phyloP scores from a whole-genome alignment of 2,888 invertebrate genomes.

The Lasius fuliginosus region DNA sequence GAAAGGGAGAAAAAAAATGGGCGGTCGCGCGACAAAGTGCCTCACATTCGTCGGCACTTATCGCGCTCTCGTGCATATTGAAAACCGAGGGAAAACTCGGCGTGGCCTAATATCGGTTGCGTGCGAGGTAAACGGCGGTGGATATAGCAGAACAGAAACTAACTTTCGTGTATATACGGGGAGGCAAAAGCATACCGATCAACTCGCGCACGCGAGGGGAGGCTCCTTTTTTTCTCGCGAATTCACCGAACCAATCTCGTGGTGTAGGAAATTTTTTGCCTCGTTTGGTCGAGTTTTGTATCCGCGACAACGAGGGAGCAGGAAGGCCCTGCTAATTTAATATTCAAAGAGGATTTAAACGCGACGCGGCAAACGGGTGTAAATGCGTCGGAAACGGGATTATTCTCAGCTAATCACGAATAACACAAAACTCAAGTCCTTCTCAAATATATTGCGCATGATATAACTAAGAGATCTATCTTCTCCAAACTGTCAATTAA shows the following conservation, averaged over 20 bases:
- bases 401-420: background rate
- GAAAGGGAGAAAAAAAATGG: background rate
- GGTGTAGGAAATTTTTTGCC: slow-evolving; percentile 3
- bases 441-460: background rate
- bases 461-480: background rate
- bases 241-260: slow-evolving; percentile 10
- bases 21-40: slow-evolving; percentile 10
- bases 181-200: slow-evolving; percentile 20
- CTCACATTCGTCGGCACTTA: slow-evolving; percentile 47
- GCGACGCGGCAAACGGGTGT: background rate
- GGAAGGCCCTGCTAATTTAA: slow-evolving; percentile 3
- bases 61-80: slow-evolving; percentile 54
- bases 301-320: background rate
- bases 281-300: background rate
- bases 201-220: slow-evolving; percentile 34
- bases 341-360: slow-evolving; percentile 17
- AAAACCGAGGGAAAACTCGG: slow-evolving; percentile 38
- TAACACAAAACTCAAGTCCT: background rate
- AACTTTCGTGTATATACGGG: background rate
- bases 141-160: slow-evolving; percentile 20
- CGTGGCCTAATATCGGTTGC: slow-evolving; percentile 51
- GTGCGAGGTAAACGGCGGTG: slow-evolving; percentile 40
- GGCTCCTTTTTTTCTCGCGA: slow-evolving; percentile 10
- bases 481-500: background rate
- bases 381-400: background rate